phyloP scores from a whole-genome alignment of 2,113 vertebrate species.

The Bufo bufo region DNA sequence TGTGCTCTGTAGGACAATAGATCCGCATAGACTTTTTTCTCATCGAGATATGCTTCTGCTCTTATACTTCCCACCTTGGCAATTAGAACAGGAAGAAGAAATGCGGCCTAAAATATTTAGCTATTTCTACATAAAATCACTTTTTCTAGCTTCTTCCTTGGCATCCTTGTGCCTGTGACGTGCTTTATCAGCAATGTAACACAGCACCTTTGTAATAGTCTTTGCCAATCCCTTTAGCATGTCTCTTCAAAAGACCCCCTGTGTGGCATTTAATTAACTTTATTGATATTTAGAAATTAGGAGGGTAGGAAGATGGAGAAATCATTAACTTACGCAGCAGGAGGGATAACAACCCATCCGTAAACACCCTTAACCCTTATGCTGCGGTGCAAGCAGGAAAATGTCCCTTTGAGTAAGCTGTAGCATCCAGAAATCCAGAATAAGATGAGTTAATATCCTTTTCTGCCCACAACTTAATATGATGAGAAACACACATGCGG shows the following conservation, averaged over 20 bases:
- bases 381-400: not conserved
- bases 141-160: not conserved
- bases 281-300: conserved; percentile 88
- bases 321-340: conserved; percentile 77
- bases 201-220: conserved; percentile 53
- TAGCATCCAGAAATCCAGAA: not conserved
- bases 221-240: conserved; percentile 55
- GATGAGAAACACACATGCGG: not conserved
- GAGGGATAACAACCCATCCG: conserved; percentile 61
- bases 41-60: not conserved
- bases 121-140: not conserved
- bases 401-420: not conserved
- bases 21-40: not conserved
- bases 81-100: too few relatives aligned
- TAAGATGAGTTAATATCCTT: conserved; percentile 7
- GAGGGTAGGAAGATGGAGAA: conserved; percentile 83
- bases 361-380: conserved; percentile 55
- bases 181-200: conserved; percentile 47
- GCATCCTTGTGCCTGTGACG: not conserved
- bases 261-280: conserved; percentile 84
- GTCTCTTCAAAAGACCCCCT: conserved; percentile 62
- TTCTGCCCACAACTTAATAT: conserved; percentile 7
- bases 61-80: not conserved
- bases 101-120: not conserved
- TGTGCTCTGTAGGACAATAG: too few relatives aligned